Evolutionary conservation across 2,888 invertebrate genomes (phyloP), one percentile per base, ranked within the genome.

Genomic region (Scrobipalpa costella): DNA sequence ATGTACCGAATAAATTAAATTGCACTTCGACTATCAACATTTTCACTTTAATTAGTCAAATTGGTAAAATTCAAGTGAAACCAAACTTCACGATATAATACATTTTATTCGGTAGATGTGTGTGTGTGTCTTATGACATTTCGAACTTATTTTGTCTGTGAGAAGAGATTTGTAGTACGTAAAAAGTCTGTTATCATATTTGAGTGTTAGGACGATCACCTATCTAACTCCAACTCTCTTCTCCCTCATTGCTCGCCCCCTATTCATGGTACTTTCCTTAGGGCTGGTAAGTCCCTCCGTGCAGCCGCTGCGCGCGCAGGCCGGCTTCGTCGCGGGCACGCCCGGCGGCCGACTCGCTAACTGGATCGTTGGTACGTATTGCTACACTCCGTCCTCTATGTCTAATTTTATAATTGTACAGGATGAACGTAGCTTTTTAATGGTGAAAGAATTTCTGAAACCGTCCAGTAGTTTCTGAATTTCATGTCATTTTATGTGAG

Each of bases 361-460:
- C 58, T 95, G 95, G 95, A 90, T 95, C 57, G 92, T 95, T 70
- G 92, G 92, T 92, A 81, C 77, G 83, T 74, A 59, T 1, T 21
- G 17, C 9, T 21, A 15, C 63, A 52, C 8, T 9, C 5, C 0
- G 19, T n/a, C 6, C 6, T 13, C n/a, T n/a, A n/a, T n/a, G n/a
- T n/a, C n/a, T n/a, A n/a, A n/a, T n/a, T n/a, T n/a, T n/a, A n/a
- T n/a, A n/a, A n/a, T n/a, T n/a, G n/a, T n/a, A n/a, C n/a, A n/a
- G n/a, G n/a, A n/a, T n/a, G n/a, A n/a, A n/a, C n/a, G n/a, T n/a
- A n/a, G n/a, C n/a, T n/a, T n/a, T n/a, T n/a, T n/a, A n/a, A n/a
- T n/a, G n/a, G n/a, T n/a, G n/a, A n/a, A n/a, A n/a, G n/a, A n/a
- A n/a, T n/a, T n/a, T n/a, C n/a, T n/a, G n/a, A n/a, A n/a, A n/a